Base-by-base conservation (phyloP, 2,797 vertebrate genomes). In the Pogonophryne albipinna region DNA sequence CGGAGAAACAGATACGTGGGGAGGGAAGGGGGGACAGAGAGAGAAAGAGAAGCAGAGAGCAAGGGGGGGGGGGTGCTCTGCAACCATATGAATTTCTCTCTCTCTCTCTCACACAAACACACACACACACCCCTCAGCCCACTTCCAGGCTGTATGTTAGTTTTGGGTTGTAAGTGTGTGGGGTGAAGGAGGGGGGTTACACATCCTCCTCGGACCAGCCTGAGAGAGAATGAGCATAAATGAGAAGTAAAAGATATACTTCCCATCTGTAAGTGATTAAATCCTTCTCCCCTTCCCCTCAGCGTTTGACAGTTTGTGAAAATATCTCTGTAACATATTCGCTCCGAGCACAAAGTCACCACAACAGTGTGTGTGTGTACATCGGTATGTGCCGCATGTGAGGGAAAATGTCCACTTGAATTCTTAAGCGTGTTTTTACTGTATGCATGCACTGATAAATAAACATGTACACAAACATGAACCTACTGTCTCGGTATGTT, bases 241-340 rank as follows among this genome's bases (percentile, higher is more conserved):
- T 66, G 82, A 87, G 83, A 81, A 84, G 80, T 79, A 79, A 78
- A 90, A 92, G 83, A 92, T 89, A 85, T 76, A 87, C 71, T 83
- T 94, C 93, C 96, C 97, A 97, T 98, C 97, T 97, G 97, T 94
- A 94, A 96, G 95, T 95, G 94, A 96, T 97, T 96, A 96, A 79
- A 78, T 91, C 93, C 91, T 93, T 95, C 95, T 96, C 95, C 93
- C 96, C 95, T 95, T 95, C 90, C 89, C 93, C 92, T 94, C 93
- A 89, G 90, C 90, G 92, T 87, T 73, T 88, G 89, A 91, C 90
- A 89, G 81, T 84, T 85, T 89, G 80, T 78, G 81, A 85, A 89
- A 90, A 89, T 60, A 65, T 76, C 74, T 71, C 77, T 76, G 50
- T 46, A 79, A 86, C 85, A 76, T 79, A 78, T 87, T 87, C 76